Evolutionary conservation across 2,888 invertebrate species (phyloP).

Genomic region (Rosalia funebris): DNA sequence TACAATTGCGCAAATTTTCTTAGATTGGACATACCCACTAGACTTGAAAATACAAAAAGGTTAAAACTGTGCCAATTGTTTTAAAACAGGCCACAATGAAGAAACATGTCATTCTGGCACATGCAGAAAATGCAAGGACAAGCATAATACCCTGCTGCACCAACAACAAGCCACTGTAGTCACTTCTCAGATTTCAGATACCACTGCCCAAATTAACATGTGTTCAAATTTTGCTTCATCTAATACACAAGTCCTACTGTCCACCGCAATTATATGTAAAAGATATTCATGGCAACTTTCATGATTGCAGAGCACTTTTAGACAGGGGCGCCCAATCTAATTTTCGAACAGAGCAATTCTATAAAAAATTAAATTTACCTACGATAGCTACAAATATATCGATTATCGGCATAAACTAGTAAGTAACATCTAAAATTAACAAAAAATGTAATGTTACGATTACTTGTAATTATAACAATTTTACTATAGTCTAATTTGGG

Average conservation of each 20-base stretch:
- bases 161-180: neutral
- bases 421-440: neutral
- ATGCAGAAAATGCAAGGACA: conserved; percentile 4
- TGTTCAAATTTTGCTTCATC: too few species aligned
- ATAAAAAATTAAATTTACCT: neutral
- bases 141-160: conserved; percentile 12
- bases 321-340: neutral
- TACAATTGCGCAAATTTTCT: conserved; percentile 15
- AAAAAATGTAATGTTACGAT: neutral
- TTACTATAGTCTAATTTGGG: neutral
- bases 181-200: too few species aligned
- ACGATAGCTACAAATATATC: neutral
- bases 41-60: conserved; percentile 1
- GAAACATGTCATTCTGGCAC: neutral
- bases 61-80: conserved; percentile 12
- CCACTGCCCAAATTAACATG: too few species aligned
- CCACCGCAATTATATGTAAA: neutral
- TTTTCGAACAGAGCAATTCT: neutral
- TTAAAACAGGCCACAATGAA: neutral
- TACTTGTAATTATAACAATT: neutral
- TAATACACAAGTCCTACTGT: neutral
- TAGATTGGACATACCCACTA: conserved; percentile 1
- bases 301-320: neutral
- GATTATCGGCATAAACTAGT: neutral
- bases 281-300: neutral